phyloP scores from a whole-genome alignment of 1,140 invertebrate species.

The Magallana ariakensis region DNA sequence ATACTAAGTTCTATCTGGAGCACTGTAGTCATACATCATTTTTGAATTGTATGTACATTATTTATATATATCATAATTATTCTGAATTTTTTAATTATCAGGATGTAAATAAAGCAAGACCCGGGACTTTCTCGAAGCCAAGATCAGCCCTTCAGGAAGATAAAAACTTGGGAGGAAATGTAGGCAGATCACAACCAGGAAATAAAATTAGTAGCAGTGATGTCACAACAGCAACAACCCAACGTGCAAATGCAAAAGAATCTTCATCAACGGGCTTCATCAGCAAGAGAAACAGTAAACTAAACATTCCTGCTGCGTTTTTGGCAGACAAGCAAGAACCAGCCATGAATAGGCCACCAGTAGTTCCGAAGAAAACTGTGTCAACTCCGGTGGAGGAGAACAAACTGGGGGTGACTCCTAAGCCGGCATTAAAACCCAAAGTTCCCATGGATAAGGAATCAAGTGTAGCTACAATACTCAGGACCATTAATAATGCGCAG shows the following conservation, averaged over 20 bases:
- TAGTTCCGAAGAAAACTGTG: slow-evolving; percentile 4
- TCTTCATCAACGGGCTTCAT: not conserved
- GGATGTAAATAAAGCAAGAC: slow-evolving; percentile 27
- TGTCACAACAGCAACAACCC: not conserved
- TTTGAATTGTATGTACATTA: no score
- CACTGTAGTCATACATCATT: no score
- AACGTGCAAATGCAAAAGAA: not conserved
- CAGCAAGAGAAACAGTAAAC: slow-evolving; percentile 30
- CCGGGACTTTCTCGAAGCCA: not conserved
- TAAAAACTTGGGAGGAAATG: not conserved
- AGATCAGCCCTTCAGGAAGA: slow-evolving; percentile 1
- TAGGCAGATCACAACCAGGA: slow-evolving; percentile 24
- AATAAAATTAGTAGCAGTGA: not conserved
- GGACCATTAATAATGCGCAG: slow-evolving; percentile 13
- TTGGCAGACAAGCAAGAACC: slow-evolving; percentile 32
- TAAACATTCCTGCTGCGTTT: slow-evolving; percentile 46
- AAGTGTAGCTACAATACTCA: slow-evolving; percentile 16
- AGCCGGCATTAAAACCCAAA: slow-evolving; percentile 24
- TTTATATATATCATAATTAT: no score
- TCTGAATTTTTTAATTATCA: not conserved
- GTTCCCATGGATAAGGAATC: not conserved
- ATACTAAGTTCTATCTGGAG: no score
- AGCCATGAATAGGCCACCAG: slow-evolving; percentile 10
- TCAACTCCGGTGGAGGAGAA: not conserved
- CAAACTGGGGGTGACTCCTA: not conserved